Evolutionary conservation across 2,888 invertebrate species (phyloP), one percentile per base, ranked within the genome.

Genomic region (Melipona bicolor): DNA sequence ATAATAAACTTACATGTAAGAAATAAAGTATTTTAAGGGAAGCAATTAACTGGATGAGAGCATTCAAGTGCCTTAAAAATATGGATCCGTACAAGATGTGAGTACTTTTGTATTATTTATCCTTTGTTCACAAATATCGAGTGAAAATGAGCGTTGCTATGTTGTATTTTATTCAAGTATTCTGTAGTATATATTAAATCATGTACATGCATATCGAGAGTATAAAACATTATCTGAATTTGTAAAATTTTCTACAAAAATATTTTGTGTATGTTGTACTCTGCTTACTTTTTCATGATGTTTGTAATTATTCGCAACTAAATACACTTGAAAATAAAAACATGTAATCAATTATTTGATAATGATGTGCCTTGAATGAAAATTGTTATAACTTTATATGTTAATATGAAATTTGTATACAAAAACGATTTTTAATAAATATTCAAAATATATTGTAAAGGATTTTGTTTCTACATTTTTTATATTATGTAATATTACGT

Each of bases 51-150:
- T 56, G 32, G 65, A 77, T 61, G 68, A 62, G 79, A 77, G 89
- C 88, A 88, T 88, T 88, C 88, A 62, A 81, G 88, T 88, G 88
- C 88, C 88, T 88, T 88, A 79, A 80, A 67, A 54, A 32, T 52
- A 15, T 78, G 79, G 59, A 15, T 82, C 82, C 9, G 32, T 27
- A 65, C 9, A 62, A 69, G 32, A n/a, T 69, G 32, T n/a, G 24
- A 32, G 68, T 81, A 68, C 69, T 73, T 81, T 70, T 70, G 27
- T 76, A 72, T 65, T 24, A 50, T 82, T 65, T 27, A 19, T 0
- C 24, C 27, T n/a, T 70, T 27, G 6, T 75, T 65, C n/a, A 24
- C 17, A 54, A 11, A 27, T 17, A 21, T 56, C 9, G 49, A 67
- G 5, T 59, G n/a, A 43, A 64, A 74, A 50, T 27, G 4, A 56